Conservation (phyloP, 2,888 invertebrate species). For the Acanthosoma haemorrhoidale region DNA sequence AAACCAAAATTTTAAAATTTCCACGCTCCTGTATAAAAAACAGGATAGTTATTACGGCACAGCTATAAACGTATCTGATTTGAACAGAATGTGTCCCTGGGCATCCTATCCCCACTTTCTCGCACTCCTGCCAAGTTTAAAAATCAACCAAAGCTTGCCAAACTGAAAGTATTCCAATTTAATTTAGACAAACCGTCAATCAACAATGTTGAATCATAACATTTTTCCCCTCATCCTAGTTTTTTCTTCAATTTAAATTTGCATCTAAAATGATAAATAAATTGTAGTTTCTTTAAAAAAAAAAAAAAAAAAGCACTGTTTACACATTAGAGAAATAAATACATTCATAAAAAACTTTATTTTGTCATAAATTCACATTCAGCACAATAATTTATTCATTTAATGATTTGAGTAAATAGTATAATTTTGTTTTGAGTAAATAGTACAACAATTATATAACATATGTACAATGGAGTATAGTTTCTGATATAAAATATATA, state of each 20-base stretch:
- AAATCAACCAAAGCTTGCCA: conserved; percentile 16
- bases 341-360: background rate
- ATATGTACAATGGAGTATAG: background rate
- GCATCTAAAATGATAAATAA: background rate
- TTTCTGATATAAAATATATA: too few relatives aligned
- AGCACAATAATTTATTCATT: too few relatives aligned
- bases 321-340: too few relatives aligned
- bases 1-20: background rate
- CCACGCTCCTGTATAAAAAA: background rate
- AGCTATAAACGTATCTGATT: conserved; percentile 16
- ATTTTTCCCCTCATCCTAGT: too few relatives aligned
- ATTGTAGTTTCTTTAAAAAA: background rate
- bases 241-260: too few relatives aligned
- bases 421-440: too few relatives aligned
- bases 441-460: background rate
- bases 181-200: background rate
- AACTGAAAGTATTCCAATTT: conserved; percentile 8
- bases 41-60: conserved; percentile 5
- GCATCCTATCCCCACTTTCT: conserved; percentile 12
- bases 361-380: background rate
- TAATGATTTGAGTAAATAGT: too few relatives aligned
- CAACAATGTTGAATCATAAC: background rate
- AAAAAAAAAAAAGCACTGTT: background rate
- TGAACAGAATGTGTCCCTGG: conserved; percentile 27
- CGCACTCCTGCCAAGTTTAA: conserved; percentile 22